Percentiles rank a stretch among this genome's conserved stretches.
Conservation (phyloP, 2,113 vertebrate genomes). For the Menidia beryllina region DNA sequence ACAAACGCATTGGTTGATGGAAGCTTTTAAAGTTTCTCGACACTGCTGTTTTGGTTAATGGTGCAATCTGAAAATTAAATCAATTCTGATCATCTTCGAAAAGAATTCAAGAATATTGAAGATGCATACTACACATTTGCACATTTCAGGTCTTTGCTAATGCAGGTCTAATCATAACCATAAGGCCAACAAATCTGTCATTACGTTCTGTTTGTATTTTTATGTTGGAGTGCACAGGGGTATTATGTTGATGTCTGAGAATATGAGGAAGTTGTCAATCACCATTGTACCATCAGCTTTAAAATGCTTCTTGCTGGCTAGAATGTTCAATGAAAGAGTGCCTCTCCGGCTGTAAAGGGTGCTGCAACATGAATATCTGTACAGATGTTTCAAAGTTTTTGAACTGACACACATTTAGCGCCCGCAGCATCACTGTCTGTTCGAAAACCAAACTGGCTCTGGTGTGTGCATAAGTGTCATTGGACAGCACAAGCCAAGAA, state of each 20-base stretch:
- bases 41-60: too few species aligned
- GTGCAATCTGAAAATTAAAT: too few species aligned
- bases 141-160: too few species aligned
- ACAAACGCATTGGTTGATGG: too few species aligned
- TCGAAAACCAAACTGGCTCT: background rate
- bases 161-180: too few species aligned
- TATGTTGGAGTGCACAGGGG: background rate
- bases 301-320: slow-evolving; percentile 4
- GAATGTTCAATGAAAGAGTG: slow-evolving; percentile 8
- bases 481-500: background rate
- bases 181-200: background rate
- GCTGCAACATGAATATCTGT: slow-evolving; percentile 8
- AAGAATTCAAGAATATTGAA: too few species aligned
- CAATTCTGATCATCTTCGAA: too few species aligned
- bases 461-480: background rate
- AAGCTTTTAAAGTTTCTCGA: too few species aligned
- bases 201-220: too few species aligned
- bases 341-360: slow-evolving; percentile 8
- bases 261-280: slow-evolving; percentile 16
- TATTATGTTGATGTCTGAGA: background rate
- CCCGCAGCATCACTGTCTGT: background rate
- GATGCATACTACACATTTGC: too few species aligned
- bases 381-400: background rate
- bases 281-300: background rate
- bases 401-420: background rate